A percentile compares a stretch with the other conserved stretches of the same genome.
These are phyloP conservation scores for Buphagus erythrorhynchus DNA, from an alignment of 2,797 vertebrate species.

Conservation along the genomic window DNA sequence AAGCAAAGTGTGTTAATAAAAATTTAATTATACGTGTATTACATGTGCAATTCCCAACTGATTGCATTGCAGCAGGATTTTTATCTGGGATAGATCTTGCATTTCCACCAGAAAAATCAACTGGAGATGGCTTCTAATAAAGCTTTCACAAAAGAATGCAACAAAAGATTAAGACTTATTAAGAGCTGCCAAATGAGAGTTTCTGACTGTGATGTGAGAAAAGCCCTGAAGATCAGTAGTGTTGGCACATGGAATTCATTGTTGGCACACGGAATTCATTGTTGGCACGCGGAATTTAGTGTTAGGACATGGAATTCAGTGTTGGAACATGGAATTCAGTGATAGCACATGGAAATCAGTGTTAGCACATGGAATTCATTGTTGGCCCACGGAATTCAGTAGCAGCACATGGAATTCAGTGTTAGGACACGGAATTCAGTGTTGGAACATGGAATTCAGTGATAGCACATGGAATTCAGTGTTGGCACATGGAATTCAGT, in stretches of 20 bases:
- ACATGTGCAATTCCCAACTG: constrained; percentile 60
- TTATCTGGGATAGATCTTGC: constrained; percentile 29
- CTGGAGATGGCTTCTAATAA: neutral
- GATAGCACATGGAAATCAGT: neutral
- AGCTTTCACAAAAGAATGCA: neutral
- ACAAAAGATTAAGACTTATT: neutral
- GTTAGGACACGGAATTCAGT: neutral
- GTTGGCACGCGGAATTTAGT: neutral
- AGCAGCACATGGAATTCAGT: neutral
- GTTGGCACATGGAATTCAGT: neutral
- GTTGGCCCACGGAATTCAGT: neutral
- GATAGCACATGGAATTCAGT: neutral
- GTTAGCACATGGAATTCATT: neutral
- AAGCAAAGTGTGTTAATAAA: constrained; percentile 57
- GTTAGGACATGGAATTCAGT: neutral
- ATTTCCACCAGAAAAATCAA: constrained; percentile 12
- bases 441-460: neutral
- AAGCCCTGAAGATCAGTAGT: neutral
- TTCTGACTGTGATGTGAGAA: neutral
- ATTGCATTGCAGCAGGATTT: constrained; percentile 60
- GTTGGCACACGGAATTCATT: neutral
- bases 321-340: neutral
- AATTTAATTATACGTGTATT: constrained; percentile 68
- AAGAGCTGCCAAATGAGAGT: neutral
- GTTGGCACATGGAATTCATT: neutral